phyloP scores from a whole-genome alignment of 2,888 invertebrate species.

The Latheticus oryzae region DNA sequence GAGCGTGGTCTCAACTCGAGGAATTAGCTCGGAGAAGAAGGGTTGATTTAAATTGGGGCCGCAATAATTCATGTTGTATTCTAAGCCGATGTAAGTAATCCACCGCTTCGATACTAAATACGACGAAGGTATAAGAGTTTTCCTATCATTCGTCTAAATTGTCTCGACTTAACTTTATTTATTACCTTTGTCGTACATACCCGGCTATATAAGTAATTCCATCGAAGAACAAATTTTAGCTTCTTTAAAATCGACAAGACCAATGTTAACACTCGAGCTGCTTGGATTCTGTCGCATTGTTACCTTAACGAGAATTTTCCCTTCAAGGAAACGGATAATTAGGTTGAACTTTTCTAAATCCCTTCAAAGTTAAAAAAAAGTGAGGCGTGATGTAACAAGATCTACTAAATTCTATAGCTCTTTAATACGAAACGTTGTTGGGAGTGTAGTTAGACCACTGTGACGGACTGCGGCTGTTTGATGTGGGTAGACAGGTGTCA shows the following conservation, averaged over 20 bases:
- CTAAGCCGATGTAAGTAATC: conserved; percentile 52
- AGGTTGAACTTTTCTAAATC: conserved; percentile 43
- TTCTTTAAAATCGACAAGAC: conserved; percentile 43
- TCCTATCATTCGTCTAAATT: conserved; percentile 30
- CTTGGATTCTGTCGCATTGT: conserved; percentile 47
- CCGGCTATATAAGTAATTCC: conserved; percentile 13
- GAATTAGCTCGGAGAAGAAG: not conserved
- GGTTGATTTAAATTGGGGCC: conserved; percentile 8
- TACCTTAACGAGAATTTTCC: conserved; percentile 46
- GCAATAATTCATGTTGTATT: conserved; percentile 51
- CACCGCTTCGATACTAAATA: conserved; percentile 51
- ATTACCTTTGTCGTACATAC: conserved; percentile 20
- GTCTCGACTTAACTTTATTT: conserved; percentile 37
- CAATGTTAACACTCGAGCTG: conserved; percentile 48
- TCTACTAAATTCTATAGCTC: conserved; percentile 16
- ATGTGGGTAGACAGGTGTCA: conserved; percentile 26
- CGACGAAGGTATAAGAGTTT: conserved; percentile 29
- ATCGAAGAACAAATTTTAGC: conserved; percentile 13
- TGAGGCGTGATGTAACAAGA: conserved; percentile 20
- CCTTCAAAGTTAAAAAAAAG: conserved; percentile 18
- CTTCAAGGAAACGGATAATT: conserved; percentile 49
- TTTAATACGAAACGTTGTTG: conserved; percentile 2
- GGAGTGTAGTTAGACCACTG: conserved; percentile 2
- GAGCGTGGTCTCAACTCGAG: too few species aligned
- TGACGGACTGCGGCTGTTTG: conserved; percentile 3